Evolutionary conservation across 2,797 vertebrate genomes (phyloP).

Genomic region (Mycteria americana): DNA sequence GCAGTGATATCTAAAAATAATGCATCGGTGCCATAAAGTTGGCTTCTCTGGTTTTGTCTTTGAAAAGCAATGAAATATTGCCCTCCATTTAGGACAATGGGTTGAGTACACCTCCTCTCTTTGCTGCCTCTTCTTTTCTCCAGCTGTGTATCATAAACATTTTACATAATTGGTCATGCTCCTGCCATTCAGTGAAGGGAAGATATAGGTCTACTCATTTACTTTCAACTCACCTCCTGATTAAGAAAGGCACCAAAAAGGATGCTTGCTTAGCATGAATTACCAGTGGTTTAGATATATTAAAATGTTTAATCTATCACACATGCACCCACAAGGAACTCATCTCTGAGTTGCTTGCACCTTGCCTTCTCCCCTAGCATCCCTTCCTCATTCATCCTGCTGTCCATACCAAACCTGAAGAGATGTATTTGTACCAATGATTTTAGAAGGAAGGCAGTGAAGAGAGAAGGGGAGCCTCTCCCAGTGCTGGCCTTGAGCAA

Average conservation of each 20-base stretch:
- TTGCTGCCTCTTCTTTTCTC: neutral
- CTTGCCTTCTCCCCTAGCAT: neutral
- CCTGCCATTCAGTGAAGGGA: neutral
- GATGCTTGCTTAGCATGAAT: neutral
- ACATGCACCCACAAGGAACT: neutral
- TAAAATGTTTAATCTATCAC: neutral
- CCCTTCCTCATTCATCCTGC: neutral
- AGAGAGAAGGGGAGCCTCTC: neutral
- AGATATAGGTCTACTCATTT: neutral
- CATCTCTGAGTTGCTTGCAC: neutral
- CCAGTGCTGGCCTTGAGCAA: neutral
- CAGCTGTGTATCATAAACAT: neutral
- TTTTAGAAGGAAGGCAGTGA: neutral
- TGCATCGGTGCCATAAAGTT: neutral
- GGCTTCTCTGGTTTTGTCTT: neutral
- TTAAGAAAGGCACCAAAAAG: neutral
- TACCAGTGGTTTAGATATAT: neutral
- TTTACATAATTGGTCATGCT: neutral
- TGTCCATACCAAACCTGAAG: neutral
- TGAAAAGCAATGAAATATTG: neutral
- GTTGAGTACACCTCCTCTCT: neutral
- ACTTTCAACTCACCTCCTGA: neutral
- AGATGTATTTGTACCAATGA: neutral
- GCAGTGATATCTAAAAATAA: neutral
- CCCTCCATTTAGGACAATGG: neutral